Conservation (phyloP, 2,888 invertebrate species). For the Orthosia gracilis region DNA sequence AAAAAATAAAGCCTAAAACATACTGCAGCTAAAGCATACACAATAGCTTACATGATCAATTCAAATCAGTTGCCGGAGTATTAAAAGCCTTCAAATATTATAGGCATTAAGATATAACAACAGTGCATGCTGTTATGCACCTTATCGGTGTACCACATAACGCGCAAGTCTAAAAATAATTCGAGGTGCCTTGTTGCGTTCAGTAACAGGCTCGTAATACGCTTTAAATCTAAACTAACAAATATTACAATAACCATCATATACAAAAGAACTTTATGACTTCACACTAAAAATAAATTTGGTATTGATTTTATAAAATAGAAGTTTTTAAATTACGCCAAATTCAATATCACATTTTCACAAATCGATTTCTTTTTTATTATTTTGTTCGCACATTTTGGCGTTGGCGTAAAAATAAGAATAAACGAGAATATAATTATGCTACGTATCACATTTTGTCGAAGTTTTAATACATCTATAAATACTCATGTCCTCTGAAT, state of each 20-base stretch:
- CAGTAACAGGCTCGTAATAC: background rate
- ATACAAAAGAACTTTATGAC: constrained; percentile 19
- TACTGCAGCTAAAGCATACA: background rate
- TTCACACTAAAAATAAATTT: constrained; percentile 34
- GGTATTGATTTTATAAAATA: constrained; percentile 17
- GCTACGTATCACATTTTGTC: background rate
- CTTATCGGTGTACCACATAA: background rate
- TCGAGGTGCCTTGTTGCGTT: no score
- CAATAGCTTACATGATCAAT: background rate
- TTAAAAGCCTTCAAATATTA: constrained; percentile 2
- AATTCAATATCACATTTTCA: background rate
- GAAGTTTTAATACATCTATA: constrained; percentile 5
- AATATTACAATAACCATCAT: background rate
- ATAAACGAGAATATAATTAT: background rate
- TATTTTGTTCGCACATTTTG: background rate
- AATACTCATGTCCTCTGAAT: constrained; percentile 16
- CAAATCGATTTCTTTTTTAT: background rate
- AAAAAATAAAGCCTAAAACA: constrained; percentile 1
- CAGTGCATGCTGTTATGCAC: background rate
- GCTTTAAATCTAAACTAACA: background rate
- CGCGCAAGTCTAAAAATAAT: background rate
- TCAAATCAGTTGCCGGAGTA: background rate
- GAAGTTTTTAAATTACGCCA: background rate
- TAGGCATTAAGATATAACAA: background rate
- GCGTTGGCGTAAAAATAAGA: background rate